Conservation (phyloP, 2,888 invertebrate genomes). For the Cerastis leucographa region DNA sequence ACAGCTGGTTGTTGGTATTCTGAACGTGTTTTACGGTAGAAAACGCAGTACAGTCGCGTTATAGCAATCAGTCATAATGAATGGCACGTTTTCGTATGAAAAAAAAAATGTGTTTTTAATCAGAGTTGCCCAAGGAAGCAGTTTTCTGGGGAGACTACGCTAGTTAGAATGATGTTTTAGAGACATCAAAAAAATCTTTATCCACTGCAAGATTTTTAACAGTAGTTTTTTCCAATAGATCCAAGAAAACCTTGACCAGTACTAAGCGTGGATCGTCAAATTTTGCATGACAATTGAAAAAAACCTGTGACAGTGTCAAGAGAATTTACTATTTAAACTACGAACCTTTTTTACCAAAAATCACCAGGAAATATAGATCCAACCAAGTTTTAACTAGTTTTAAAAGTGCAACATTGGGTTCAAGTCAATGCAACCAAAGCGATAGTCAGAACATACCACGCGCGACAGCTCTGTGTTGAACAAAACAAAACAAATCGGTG, state of each 20-base stretch:
- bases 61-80: conserved; percentile 5
- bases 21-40: conserved; percentile 11
- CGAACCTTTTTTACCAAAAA: background rate
- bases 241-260: background rate
- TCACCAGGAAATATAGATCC: background rate
- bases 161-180: background rate
- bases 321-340: background rate
- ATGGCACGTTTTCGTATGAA: background rate
- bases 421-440: conserved; percentile 1
- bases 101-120: background rate
- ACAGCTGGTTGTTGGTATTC: conserved; percentile 26
- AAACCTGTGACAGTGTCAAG: background rate
- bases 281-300: background rate
- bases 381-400: background rate
- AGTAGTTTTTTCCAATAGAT: background rate
- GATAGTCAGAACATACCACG: conserved; percentile 9
- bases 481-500: conserved; percentile 61
- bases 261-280: background rate
- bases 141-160: background rate
- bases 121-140: background rate
- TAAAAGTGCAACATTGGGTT: conserved; percentile 9
- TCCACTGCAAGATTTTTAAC: background rate
- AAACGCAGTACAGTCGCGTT: conserved; percentile 8
- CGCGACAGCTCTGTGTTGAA: conserved; percentile 42
- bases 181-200: background rate